These are phyloP conservation scores for Alosa alosa DNA, from an alignment of 2,113 vertebrate genomes.

Conservation along the genomic window DNA sequence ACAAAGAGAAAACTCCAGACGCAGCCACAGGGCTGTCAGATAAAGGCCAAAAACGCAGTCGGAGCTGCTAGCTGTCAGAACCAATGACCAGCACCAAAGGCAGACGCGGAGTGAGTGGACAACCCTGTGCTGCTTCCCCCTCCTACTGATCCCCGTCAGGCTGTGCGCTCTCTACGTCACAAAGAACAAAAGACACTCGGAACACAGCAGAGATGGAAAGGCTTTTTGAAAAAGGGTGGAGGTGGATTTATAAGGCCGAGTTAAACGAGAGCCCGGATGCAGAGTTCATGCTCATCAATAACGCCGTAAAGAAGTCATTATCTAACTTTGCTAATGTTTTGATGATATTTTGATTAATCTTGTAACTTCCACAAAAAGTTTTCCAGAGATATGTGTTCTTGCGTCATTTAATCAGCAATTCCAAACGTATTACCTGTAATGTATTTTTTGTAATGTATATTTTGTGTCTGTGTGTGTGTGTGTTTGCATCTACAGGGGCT, in stretches of 20 bases:
- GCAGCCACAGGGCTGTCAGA: constrained; percentile 4
- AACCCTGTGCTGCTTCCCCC: not conserved
- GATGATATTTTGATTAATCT: too few species aligned
- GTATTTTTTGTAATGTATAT: too few species aligned
- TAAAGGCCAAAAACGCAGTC: constrained; percentile 1
- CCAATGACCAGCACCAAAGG: not conserved
- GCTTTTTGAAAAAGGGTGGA: not conserved
- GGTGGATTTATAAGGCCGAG: not conserved
- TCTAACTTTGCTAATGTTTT: too few species aligned
- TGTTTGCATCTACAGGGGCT: constrained; percentile 70
- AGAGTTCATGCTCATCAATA: too few species aligned
- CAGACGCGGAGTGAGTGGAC: not conserved
- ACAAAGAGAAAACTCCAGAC: not conserved
- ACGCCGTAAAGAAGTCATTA: too few species aligned
- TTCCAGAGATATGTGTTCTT: too few species aligned
- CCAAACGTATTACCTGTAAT: too few species aligned
- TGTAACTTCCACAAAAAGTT: too few species aligned
- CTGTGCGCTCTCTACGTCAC: not conserved
- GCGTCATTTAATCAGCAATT: too few species aligned
- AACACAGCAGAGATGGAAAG: not conserved
- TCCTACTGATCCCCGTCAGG: not conserved
- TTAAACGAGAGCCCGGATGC: too few species aligned
- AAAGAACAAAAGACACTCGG: not conserved
- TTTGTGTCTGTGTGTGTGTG: constrained; percentile 26
- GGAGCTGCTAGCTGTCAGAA: not conserved